A percentile compares a stretch with the other conserved stretches of the same genome.
These are phyloP conservation scores for Carlito syrichta DNA, from an alignment of 2,113 vertebrate genomes.

Conservation along the genomic window DNA sequence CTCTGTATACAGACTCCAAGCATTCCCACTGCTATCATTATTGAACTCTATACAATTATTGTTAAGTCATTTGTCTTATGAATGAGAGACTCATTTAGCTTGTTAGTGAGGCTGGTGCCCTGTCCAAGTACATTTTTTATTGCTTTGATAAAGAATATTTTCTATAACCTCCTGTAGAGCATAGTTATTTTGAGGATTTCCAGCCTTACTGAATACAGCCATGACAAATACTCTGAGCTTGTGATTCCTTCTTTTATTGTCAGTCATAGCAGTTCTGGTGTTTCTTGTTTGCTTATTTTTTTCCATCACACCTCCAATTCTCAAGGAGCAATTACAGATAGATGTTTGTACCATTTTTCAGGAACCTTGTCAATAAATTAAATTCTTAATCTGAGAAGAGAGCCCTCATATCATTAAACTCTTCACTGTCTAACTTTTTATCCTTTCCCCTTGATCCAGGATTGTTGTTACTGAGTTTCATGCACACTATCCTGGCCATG, in stretches of 20 bases:
- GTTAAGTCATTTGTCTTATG: background rate
- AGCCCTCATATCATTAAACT: background rate
- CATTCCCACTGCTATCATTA: background rate
- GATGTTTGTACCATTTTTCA: background rate
- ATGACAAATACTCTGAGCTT: too few species aligned
- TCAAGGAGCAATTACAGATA: background rate
- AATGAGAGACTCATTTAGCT: background rate
- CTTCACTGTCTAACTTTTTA: background rate
- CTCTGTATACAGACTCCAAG: background rate
- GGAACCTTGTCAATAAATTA: background rate
- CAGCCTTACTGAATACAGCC: background rate
- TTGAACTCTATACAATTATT: background rate
- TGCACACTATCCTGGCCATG: background rate
- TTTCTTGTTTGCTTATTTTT: background rate
- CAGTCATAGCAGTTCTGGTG: background rate
- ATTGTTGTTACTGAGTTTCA: background rate
- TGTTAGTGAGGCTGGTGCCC: background rate
- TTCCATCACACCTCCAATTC: background rate
- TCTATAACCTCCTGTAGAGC: rapidly evolving
- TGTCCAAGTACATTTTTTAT: background rate
- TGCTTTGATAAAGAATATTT: background rate
- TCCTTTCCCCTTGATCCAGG: background rate
- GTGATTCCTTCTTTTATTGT: background rate
- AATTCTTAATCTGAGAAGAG: background rate
- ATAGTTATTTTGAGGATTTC: background rate